Percentiles rank a stretch among this genome's conserved stretches.
Evolutionary conservation across 2,888 invertebrate species (phyloP).

Genomic region (Lasioglossum vierecki): DNA sequence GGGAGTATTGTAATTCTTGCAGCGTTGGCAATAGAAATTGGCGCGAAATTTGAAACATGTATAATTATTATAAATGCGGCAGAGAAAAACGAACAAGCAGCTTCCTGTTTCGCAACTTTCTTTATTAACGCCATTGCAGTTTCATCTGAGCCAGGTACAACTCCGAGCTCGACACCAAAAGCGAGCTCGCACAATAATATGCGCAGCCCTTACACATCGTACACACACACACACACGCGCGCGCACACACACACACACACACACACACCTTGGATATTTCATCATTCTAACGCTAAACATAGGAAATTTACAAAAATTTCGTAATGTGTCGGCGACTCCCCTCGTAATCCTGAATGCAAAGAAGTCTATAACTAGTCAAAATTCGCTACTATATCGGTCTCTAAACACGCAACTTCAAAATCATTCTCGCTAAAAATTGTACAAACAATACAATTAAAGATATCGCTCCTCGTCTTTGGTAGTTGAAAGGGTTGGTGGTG

Average conservation of each 20-base stretch:
- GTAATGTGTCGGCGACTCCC: constrained; percentile 28
- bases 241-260: constrained; percentile 14
- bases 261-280: constrained; percentile 40
- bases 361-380: constrained; percentile 25
- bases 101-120: constrained; percentile 55
- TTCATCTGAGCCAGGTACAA: constrained; percentile 78
- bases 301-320: constrained; percentile 63
- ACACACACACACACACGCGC: constrained; percentile 17
- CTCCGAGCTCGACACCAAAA: constrained; percentile 76
- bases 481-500: constrained; percentile 31
- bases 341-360: constrained; percentile 25
- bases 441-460: constrained; percentile 69
- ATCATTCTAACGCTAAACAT: constrained; percentile 40
- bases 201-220: constrained; percentile 63
- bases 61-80: background rate
- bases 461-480: constrained; percentile 77
- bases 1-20: background rate
- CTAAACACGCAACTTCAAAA: constrained; percentile 37
- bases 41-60: background rate
- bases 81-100: background rate
- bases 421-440: constrained; percentile 67
- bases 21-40: background rate
- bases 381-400: constrained; percentile 27
- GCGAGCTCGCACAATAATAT: constrained; percentile 67
- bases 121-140: constrained; percentile 78